A percentile compares a stretch with the other conserved stretches of the same genome.
These are phyloP conservation scores for Eristalis arbustorum DNA, from an alignment of 2,888 invertebrate genomes.

Conservation along the genomic window DNA sequence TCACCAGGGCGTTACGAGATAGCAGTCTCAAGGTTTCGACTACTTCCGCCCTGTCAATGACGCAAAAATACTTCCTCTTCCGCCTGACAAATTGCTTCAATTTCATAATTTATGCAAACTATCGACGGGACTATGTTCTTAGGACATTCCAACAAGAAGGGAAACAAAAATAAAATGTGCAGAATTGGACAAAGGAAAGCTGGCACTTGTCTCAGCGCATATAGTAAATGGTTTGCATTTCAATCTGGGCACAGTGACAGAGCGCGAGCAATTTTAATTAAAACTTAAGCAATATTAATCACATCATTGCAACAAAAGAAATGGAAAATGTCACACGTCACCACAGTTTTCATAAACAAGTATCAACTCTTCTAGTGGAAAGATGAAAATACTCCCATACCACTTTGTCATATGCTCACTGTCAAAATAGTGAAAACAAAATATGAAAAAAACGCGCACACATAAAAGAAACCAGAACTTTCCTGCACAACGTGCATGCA, in stretches of 20 bases:
- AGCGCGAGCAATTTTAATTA: constrained; percentile 15
- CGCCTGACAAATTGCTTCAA: constrained; percentile 13
- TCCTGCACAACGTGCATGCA: constrained; percentile 3
- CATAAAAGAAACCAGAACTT: constrained; percentile 4
- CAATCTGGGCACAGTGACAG: background rate
- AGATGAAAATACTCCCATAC: constrained; percentile 28
- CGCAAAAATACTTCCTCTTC: constrained; percentile 7
- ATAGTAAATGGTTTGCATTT: background rate
- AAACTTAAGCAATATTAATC: constrained; percentile 43
- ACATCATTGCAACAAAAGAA: constrained; percentile 20
- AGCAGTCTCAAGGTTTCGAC: constrained; percentile 2
- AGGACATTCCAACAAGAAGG: background rate
- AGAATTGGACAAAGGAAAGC: background rate
- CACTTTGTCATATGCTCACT: constrained; percentile 39
- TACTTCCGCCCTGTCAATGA: constrained; percentile 42
- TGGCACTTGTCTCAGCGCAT: background rate
- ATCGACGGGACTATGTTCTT: background rate
- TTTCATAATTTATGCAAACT: constrained; percentile 33
- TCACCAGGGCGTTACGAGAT: constrained; percentile 46
- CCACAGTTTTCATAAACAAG: constrained; percentile 46
- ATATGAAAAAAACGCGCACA: background rate
- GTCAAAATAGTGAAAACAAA: constrained; percentile 31
- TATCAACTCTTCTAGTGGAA: constrained; percentile 11
- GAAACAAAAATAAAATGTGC: no score
- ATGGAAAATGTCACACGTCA: constrained; percentile 23